Base-by-base conservation (phyloP, 1,140 invertebrate species). In the Pseudobourletiella spinata region DNA sequence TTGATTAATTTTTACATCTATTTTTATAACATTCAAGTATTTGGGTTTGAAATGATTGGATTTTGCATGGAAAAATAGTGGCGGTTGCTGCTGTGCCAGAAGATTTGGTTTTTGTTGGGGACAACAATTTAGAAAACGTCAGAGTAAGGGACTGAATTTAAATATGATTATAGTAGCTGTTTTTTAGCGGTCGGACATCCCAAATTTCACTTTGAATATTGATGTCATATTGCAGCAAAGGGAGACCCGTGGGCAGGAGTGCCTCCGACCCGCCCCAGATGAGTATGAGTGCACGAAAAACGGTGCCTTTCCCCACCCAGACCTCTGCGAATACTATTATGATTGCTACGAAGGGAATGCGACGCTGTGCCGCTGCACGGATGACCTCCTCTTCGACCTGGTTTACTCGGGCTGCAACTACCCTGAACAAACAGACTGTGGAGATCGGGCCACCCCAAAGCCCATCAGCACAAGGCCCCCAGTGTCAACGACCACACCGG, bases 381-480 rank as follows among this genome's bases (percentile, higher is more conserved):
- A 51, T 6, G 20, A 46, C 15, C 11, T 24, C 0, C 42, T 67
- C 0, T 67, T 57, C 22, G 62, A 64, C 50, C 22, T 58, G 4
- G n/a, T 15, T 1, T 67, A 62, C 30, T n/a, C 24, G 24, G 65
- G 65, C 2, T 67, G 65, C 24, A 59, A 67, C 32, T 61, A 30
- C 20, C 58, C 65, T 1, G 52, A 63, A 39, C 20, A 29, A 1
- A 59, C 61, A 2, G 44, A 57, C 20, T 67, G 65, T 58, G 52
- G 52, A 11, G 39, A 44, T 46, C n/a, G 60, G 14, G 24, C 29
- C 4, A 35, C 59, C 18, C 65, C 65, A 14, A 16, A 25, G 8
- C 32, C 20, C n/a, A n/a, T 3, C 16, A 39, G 50, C 24, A 1
- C 4, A 14, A 46, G 25, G 18, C 22, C 28, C 0, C 56, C 46